Base-by-base conservation (phyloP, 2,888 invertebrate species). In the Lasioglossum villosulum region DNA sequence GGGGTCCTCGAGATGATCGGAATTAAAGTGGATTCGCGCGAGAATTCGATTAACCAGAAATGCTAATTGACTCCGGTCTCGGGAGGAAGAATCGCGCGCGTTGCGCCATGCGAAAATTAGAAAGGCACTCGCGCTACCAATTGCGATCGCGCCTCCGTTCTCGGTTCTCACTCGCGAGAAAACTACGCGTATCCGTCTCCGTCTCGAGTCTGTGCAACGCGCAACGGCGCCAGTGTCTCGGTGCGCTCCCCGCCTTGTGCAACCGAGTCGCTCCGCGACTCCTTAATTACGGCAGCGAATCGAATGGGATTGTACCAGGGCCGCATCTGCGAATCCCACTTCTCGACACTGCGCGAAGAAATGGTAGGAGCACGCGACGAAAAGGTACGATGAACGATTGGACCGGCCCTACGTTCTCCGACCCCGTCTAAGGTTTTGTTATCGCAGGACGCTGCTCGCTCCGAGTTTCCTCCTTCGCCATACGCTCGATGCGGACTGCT, bases 71-170 rank as follows among this genome's bases (percentile, higher is more conserved):
- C 77, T 75, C 12, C 76, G 84, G 79, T 59, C 74, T n/a, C 30
- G 82, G 39, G 78, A 74, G 83, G 81, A 83, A 82, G 83, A 85
- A 82, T 83, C 87, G 75, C 80, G 75, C 80, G 82, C 68, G 87
- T 91, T 90, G 87, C 90, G 88, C 84, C 89, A 89, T 72, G 86
- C 87, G 90, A 90, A 91, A 91, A 91, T 91, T 91, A 89, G 91
- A 91, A 91, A 91, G 91, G 91, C 89, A 84, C 79, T 88, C 78
- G 80, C 80, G 52, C 88, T 87, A 86, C 83, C 89, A 89, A 90
- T 90, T 86, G 88, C 89, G 82, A 90, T 90, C 91, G 87, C 84
- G 84, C 78, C 84, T 78, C 59, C 86, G n/a, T 52, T n/a, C 56
- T 56, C 56, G n/a, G 80, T 87, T 88, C 86, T 89, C 82, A 70